Percentiles rank a stretch among this genome's conserved stretches.
Evolutionary conservation across 2,113 vertebrate genomes (phyloP).

Genomic region (Gopherus flavomarginatus): DNA sequence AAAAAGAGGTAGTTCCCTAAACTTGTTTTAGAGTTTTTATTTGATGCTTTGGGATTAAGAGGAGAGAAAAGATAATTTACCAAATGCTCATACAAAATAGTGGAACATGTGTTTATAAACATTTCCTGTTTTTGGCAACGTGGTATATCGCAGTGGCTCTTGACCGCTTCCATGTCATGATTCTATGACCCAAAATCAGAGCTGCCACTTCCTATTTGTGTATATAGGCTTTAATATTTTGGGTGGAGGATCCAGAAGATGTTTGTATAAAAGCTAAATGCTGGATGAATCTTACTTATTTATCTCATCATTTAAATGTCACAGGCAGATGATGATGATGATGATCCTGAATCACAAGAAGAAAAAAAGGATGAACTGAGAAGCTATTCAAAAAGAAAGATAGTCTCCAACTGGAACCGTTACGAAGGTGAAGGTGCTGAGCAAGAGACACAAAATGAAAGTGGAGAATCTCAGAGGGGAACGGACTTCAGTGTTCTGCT

Average conservation of each 20-base stretch:
- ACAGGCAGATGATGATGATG: constrained; percentile 67
- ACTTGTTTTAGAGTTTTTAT: not conserved
- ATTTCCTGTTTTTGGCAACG: not conserved
- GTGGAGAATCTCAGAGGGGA: constrained; percentile 85
- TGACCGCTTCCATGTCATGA: not conserved
- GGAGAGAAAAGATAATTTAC: not conserved
- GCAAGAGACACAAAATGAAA: constrained; percentile 74
- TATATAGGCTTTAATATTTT: not conserved
- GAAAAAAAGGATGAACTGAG: constrained; percentile 75
- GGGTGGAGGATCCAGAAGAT: not conserved
- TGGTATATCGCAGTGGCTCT: not conserved
- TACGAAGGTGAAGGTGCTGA: constrained; percentile 86
- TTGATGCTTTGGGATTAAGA: not conserved
- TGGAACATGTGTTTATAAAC: not conserved
- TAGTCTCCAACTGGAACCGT: constrained; percentile 92
- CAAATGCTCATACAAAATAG: not conserved
- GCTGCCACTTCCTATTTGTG: not conserved
- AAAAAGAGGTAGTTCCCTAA: not conserved
- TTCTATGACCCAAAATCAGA: not conserved
- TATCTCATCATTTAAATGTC: constrained; percentile 15
- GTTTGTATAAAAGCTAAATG: not conserved
- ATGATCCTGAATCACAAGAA: constrained; percentile 62
- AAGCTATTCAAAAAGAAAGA: constrained; percentile 88
- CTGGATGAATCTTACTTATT: not conserved
- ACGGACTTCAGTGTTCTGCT: constrained; percentile 90